Base-by-base conservation (phyloP, 2,888 invertebrate genomes). In the Melanargia galathea region DNA sequence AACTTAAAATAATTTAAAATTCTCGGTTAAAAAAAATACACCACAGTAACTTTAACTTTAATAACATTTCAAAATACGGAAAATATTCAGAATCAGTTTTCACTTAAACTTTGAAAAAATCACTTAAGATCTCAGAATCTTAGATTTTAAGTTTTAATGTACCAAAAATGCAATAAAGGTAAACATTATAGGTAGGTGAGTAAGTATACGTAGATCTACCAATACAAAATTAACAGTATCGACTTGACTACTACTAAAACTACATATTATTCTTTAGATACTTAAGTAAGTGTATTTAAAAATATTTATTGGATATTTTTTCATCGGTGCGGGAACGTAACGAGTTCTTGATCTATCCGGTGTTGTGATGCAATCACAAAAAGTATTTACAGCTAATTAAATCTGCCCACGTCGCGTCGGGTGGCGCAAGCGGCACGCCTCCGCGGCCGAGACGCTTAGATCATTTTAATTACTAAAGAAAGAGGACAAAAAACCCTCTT, bases 351-450 rank as follows among this genome's bases (percentile, higher is more conserved):
- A 58, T 55, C 55, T 59, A 61, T 60, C 43, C 59, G 35, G 68
- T 66, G 72, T 65, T 67, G 65, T 86, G 88, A 84, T 79, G 87
- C 77, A 87, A 89, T 79, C 71, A 81, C 81, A 81, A 86, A 87
- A 84, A 84, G 80, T 82, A 82, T 85, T 83, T 80, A 82, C 80
- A 83, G 79, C 83, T 89, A 90, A 91, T 90, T 90, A 90, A 90
- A 89, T 89, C 81, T 86, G 81, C 88, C 88, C 87, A 87, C 89
- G 82, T 77, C 72, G 71, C 89, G 82, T 77, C 72, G 71, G 76
- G 79, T 86, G 84, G 83, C 81, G 87, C 86, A 87, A 86, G 79
- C 70, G 82, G 74, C 83, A 84, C 87, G 87, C 89, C 90, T 82
- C 74, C 81, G 72, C 73, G 70, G 68, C 71, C 75, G 67, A n/a